Base-by-base conservation (phyloP, 2,888 invertebrate genomes). In the Agapostemon virescens region DNA sequence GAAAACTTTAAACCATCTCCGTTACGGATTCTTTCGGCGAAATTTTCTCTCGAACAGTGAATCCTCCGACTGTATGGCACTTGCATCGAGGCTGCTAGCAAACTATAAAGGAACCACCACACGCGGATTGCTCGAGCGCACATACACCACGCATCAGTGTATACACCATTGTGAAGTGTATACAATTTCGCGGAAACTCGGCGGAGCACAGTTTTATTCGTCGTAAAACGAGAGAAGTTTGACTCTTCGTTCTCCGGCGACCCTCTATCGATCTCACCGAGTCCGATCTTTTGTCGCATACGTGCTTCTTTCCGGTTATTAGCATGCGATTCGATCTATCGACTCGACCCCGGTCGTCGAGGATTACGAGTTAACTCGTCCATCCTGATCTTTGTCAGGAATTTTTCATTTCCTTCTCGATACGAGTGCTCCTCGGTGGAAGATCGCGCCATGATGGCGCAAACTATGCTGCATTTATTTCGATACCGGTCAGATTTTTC, bases 11-110 rank as follows among this genome's bases (percentile, higher is more conserved):
- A 45, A 68, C 69, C 42, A 76, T 42, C 64, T 72, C 63, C 69
- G 69, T 79, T 76, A 69, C 69, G 69, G 78, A 85, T 86, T 85
- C 85, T 77, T 85, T 84, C 77, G 79, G 75, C 85, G 84, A 87
- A 88, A 89, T 88, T 87, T 86, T 88, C 86, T 88, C 84, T 86
- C 80, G 77, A 82, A 80, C 74, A 81, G 82, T 73, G 76, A 73
- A 73, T 76, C 71, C 64, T 68, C 66, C 63, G 23, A 72, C 33
- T 69, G 66, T 40, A 68, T 68, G 66, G 30, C 83, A 77, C 74
- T 80, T 74, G 73, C 64, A 69, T 74, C 17, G 63, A 70, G 69
- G 30, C 78, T 82, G 74, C 67, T 77, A 55, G 80, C 71, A 33
- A 81, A 85, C 84, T 84, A 77, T 84, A 81, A 88, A 79, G 82